These are phyloP conservation scores for Xenus cinereus DNA, from an alignment of 2,113 vertebrate genomes.

Conservation along the genomic window DNA sequence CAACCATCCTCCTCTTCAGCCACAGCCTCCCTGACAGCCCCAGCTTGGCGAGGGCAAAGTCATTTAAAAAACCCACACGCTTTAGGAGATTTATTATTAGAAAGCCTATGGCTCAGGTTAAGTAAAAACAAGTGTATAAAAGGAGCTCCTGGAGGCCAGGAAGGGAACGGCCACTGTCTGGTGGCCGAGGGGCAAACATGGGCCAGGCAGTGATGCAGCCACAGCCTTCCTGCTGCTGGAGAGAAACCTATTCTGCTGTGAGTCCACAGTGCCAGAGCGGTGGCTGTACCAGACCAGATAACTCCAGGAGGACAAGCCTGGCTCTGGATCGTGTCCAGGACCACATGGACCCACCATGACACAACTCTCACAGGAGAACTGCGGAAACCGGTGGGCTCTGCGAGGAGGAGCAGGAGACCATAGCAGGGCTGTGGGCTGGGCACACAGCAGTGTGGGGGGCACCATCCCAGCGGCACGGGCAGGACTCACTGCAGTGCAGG, in stretches of 20 bases:
- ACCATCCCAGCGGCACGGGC: fast-evolving
- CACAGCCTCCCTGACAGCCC: not conserved
- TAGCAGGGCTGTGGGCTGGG: not conserved
- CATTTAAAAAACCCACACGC: not conserved
- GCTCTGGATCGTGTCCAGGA: not conserved
- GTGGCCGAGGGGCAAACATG: not conserved
- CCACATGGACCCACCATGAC: not conserved
- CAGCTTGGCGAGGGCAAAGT: not conserved
- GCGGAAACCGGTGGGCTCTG: fast-evolving
- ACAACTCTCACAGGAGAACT: fast-evolving
- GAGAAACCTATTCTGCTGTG: not conserved
- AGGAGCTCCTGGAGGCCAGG: not conserved
- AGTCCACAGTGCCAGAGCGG: fast-evolving
- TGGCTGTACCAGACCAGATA: fast-evolving
- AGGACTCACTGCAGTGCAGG: fast-evolving
- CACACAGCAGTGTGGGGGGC: not conserved
- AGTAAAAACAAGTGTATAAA: conserved; percentile 13
- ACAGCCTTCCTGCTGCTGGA: not conserved
- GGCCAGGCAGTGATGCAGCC: not conserved
- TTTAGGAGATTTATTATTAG: conserved; percentile 8
- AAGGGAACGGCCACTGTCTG: not conserved
- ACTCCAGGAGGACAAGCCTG: not conserved
- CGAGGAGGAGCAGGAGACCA: fast-evolving
- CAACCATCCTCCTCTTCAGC: not conserved
- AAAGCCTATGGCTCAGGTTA: not conserved